Evolutionary conservation across 2,888 invertebrate genomes (phyloP).

Genomic region (Venustoraphidia nigricollis): DNA sequence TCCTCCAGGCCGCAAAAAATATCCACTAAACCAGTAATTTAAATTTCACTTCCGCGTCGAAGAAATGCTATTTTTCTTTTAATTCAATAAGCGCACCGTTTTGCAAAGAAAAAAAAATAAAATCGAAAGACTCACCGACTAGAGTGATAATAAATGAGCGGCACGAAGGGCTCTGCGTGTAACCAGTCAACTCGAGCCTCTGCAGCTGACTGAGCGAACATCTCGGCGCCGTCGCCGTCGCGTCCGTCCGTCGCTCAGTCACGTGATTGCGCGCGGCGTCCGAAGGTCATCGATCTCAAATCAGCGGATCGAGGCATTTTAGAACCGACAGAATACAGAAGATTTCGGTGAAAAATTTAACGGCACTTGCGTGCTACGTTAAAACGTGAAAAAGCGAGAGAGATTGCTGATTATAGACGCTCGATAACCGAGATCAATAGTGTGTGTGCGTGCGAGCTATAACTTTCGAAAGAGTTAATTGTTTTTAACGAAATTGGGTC

Average conservation of each 20-base stretch:
- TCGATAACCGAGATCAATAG: neutral
- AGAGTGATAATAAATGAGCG: conserved; percentile 4
- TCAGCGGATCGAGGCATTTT: conserved; percentile 20
- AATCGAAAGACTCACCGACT: conserved; percentile 3
- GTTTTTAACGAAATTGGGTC: too few species aligned
- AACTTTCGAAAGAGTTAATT: too few species aligned
- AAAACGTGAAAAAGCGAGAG: neutral
- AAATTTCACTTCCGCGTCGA: neutral
- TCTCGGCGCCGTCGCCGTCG: conserved; percentile 6
- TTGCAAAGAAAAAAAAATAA: neutral
- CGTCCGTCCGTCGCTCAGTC: conserved; percentile 15
- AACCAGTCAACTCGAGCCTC: conserved; percentile 38
- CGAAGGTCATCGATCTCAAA: conserved; percentile 20
- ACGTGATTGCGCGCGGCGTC: conserved; percentile 19
- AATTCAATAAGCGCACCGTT: neutral
- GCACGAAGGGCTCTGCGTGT: conserved; percentile 17
- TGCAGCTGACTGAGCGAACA: conserved; percentile 41
- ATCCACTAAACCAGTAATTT: too few species aligned
- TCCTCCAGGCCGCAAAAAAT: too few species aligned
- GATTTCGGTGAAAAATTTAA: neutral
- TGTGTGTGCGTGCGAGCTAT: too few species aligned
- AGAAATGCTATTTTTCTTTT: neutral
- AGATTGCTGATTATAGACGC: neutral
- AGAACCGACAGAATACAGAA: conserved; percentile 8
- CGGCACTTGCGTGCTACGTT: too few species aligned